Evolutionary conservation across 1,140 invertebrate genomes (phyloP), one percentile per base, ranked within the genome.

Genomic region (Caenorhabditis latens): DNA sequence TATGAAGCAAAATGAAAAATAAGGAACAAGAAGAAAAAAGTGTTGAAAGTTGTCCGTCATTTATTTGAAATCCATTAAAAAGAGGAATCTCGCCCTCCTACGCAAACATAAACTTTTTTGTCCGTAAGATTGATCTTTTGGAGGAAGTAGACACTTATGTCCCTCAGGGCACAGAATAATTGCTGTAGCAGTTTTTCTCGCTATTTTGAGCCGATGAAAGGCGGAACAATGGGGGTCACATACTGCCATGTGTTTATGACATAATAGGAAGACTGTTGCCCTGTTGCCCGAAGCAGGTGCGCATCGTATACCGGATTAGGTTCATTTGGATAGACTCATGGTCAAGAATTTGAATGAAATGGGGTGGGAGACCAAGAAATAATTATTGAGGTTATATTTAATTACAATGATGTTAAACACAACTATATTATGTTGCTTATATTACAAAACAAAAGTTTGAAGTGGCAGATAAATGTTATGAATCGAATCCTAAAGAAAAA

Each of bases 51-150:
- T 71, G 40, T 71, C 65, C 4, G 43, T 71, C 19, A 11, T 21
- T 50, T 42, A 79, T 79, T 79, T 79, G 71, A n/a, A 53, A 79
- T 79, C 71, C 71, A 79, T 79, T 79, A 50, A 71, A 79, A 71
- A 4, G 67, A 71, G 46, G 19, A 21, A 63, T 40, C 40, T 19
- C 32, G 5, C 9, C 43, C 46, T 79, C 46, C 71, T 79, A 79
- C 43, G 71, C 71, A 79, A 79, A 79, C 46, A 79, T 48, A 79
- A 50, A 79, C 71, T 50, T 79, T 79, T 79, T 79, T 14, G 7
- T 4, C 13, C 19, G 24, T 53, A 79, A 24, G 46, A 79, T 79
- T 79, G 43, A 79, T 79, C 46, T 79, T 79, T 79, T 46, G 50
- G 11, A 79, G 71, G 71, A 79, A 79, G 46, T 79, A 32, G 71